Conservation (phyloP, 2,113 vertebrate species). For the Cyprinodon variegatus region DNA sequence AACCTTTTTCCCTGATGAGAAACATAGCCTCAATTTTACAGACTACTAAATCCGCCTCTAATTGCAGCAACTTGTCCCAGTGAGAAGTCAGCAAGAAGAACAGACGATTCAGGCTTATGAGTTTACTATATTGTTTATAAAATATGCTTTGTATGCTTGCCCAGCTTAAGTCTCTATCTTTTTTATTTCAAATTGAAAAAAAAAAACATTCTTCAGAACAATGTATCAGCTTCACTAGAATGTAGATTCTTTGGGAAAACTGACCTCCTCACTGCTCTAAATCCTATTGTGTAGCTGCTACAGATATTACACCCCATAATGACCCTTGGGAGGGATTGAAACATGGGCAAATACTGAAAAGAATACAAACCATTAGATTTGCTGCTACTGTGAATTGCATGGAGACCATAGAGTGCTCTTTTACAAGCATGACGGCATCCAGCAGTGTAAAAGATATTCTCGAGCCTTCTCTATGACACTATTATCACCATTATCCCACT, state of each 20-base stretch:
- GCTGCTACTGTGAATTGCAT: constrained; percentile 22
- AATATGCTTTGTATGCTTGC: neutral
- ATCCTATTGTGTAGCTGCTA: no score
- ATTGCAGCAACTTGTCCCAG: constrained; percentile 45
- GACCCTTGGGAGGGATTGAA: no score
- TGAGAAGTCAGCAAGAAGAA: constrained; percentile 35
- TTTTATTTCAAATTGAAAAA: no score
- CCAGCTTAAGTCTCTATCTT: neutral
- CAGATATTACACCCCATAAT: no score
- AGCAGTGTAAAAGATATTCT: constrained; percentile 15
- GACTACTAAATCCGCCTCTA: constrained; percentile 50
- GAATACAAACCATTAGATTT: no score
- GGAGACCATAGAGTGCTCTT: constrained; percentile 16
- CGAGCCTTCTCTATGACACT: neutral
- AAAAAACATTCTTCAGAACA: neutral
- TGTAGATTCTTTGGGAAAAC: no score
- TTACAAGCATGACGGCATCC: constrained; percentile 16
- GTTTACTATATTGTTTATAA: constrained; percentile 1
- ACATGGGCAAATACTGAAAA: no score
- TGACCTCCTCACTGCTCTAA: no score
- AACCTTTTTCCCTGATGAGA: constrained; percentile 51
- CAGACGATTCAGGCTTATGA: constrained; percentile 21
- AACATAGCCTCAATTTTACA: constrained; percentile 50
- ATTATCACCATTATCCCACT: neutral
- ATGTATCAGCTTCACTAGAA: no score